Percentiles rank a stretch among this genome's conserved stretches.
phyloP scores from a whole-genome alignment of 2,888 invertebrate species.

The Thyatira batis region DNA sequence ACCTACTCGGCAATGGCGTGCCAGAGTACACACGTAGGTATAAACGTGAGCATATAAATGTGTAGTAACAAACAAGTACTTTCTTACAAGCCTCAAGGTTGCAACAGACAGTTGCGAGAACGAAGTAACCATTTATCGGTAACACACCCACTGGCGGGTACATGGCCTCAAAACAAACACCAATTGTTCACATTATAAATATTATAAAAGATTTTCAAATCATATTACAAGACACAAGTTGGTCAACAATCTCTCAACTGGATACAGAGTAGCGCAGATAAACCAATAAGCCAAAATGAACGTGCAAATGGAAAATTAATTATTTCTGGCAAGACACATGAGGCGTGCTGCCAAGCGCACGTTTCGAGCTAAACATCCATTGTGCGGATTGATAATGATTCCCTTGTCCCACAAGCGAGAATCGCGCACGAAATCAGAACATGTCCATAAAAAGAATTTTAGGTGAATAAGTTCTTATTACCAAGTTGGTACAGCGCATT shows the following conservation, averaged over 20 bases:
- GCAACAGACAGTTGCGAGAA: constrained; percentile 53
- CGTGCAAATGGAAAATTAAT: constrained; percentile 39
- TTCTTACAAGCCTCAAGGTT: constrained; percentile 60
- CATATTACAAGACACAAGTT: neutral
- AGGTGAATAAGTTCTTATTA: neutral
- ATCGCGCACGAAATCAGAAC: constrained; percentile 42
- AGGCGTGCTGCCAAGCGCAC: constrained; percentile 23
- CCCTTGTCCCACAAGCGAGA: constrained; percentile 31
- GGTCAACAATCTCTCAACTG: neutral
- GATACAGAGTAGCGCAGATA: constrained; percentile 5
- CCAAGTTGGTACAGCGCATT: neutral
- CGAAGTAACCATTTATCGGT: constrained; percentile 51
- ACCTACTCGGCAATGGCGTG: constrained; percentile 36
- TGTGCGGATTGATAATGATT: constrained; percentile 40
- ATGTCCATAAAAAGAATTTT: constrained; percentile 11
- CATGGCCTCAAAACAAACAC: constrained; percentile 22
- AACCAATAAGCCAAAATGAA: constrained; percentile 27
- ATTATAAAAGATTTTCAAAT: neutral
- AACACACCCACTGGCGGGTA: constrained; percentile 45
- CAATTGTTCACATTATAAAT: constrained; percentile 15
- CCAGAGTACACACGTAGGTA: constrained; percentile 29
- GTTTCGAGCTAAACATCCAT: constrained; percentile 44
- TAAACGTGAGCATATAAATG: constrained; percentile 22
- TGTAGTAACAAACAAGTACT: constrained; percentile 39
- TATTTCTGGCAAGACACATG: constrained; percentile 33